phyloP scores from a whole-genome alignment of 2,888 invertebrate species.

The Stenolophus ochropezus region DNA sequence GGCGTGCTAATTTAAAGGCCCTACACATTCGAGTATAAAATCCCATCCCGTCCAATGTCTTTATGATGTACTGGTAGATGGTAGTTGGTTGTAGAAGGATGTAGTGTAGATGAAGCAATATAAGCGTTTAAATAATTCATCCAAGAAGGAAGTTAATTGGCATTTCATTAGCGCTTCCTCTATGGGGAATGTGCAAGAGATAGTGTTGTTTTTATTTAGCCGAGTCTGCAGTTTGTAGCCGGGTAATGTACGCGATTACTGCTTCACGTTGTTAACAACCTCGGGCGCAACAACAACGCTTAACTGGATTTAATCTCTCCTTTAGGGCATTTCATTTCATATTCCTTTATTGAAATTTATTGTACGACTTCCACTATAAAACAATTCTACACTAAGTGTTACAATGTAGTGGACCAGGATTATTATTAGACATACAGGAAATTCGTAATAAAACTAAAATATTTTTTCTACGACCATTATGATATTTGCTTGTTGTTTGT shows the following conservation, averaged over 20 bases:
- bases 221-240: not conserved
- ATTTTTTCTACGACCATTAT: too few species aligned
- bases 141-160: not conserved
- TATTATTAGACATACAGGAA: too few species aligned
- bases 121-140: not conserved
- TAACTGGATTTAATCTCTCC: slow-evolving; percentile 7
- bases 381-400: not conserved
- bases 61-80: too few species aligned
- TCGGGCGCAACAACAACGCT: not conserved
- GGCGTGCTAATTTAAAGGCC: too few species aligned
- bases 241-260: slow-evolving; percentile 17
- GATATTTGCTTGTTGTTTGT: too few species aligned
- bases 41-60: too few species aligned
- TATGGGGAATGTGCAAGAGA: not conserved
- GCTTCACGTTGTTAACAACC: slow-evolving; percentile 14
- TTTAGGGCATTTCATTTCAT: slow-evolving; percentile 15
- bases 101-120: too few species aligned
- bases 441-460: too few species aligned
- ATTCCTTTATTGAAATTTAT: slow-evolving; percentile 18
- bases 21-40: too few species aligned
- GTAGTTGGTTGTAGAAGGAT: not conserved
- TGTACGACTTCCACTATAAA: not conserved
- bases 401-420: too few species aligned
- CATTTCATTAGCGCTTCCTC: slow-evolving; percentile 12
- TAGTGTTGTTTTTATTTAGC: not conserved